Percentiles rank a stretch among this genome's conserved stretches.
Conservation (phyloP, 2,888 invertebrate genomes). For the Sphaerophoria taeniata region DNA sequence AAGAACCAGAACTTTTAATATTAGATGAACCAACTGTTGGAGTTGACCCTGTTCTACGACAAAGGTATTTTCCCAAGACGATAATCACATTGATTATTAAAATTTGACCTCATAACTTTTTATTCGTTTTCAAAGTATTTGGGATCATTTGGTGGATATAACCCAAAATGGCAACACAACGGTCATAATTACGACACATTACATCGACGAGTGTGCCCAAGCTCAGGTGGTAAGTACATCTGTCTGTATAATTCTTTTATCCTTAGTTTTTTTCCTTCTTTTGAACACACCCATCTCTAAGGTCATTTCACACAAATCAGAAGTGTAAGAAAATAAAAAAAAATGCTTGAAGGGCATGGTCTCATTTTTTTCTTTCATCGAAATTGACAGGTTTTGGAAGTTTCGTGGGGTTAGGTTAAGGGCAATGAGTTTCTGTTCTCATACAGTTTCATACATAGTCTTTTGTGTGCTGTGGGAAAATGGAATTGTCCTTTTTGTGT, state of each 20-base stretch:
- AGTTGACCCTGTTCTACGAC: constrained; percentile 93
- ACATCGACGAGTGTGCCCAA: constrained; percentile 93
- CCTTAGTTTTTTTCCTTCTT: constrained; percentile 22
- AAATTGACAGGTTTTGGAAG: constrained; percentile 12
- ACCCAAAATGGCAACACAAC: constrained; percentile 90
- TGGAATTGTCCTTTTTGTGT: constrained; percentile 62
- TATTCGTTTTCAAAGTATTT: constrained; percentile 85
- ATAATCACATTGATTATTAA: constrained; percentile 30
- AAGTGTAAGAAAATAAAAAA: background rate
- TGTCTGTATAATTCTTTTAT: constrained; percentile 45
- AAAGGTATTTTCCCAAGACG: constrained; percentile 84
- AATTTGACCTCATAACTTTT: constrained; percentile 35
- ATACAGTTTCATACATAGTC: background rate
- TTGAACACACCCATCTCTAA: constrained; percentile 32
- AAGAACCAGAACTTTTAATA: constrained; percentile 94
- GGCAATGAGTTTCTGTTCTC: constrained; percentile 13
- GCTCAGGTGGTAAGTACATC: constrained; percentile 88
- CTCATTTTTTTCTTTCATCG: constrained; percentile 19
- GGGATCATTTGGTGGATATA: constrained; percentile 92
- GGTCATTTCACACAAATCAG: constrained; percentile 37
- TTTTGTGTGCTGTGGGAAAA: constrained; percentile 31
- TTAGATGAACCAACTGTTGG: constrained; percentile 97
- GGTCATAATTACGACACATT: constrained; percentile 94
- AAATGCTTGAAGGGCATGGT: constrained; percentile 37
- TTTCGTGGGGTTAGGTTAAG: constrained; percentile 13